These are phyloP conservation scores for Fulmarus glacialis DNA, from an alignment of 2,113 vertebrate genomes.

Conservation along the genomic window DNA sequence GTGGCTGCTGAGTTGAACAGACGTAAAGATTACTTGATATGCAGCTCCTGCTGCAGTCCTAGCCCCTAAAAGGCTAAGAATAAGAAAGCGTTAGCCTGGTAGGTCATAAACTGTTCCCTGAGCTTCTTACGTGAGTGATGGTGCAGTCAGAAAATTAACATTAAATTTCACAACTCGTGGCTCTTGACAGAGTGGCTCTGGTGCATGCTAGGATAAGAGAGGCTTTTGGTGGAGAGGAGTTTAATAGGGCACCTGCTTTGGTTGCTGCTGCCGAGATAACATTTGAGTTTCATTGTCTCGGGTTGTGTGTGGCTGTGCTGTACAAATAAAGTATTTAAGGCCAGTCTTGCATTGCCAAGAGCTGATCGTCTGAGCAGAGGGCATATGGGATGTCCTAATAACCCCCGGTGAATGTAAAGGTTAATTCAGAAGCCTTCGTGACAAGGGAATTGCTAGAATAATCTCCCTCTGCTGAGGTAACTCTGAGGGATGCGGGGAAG, in stretches of 20 bases:
- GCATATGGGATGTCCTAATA: neutral
- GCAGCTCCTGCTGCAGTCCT: neutral
- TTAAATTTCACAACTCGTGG: neutral
- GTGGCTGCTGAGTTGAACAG: neutral
- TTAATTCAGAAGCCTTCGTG: neutral
- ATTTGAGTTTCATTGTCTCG: accelerated
- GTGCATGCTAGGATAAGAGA: neutral
- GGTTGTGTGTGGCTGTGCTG: neutral
- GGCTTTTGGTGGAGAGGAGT: neutral
- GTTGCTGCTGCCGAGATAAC: neutral
- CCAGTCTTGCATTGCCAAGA: neutral
- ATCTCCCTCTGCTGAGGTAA: neutral
- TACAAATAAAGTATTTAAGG: neutral
- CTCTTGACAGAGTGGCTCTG: neutral
- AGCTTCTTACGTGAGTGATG: neutral
- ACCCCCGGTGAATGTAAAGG: neutral
- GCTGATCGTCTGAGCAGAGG: neutral
- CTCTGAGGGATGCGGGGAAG: accelerated
- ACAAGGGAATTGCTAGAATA: neutral
- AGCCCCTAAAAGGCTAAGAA: neutral
- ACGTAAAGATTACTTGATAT: neutral
- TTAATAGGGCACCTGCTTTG: neutral
- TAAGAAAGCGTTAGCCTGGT: neutral
- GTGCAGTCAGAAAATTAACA: neutral
- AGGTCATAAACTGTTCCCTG: neutral